These are phyloP conservation scores for Amphiura filiformis DNA, from an alignment of 35 echinoderm and acorn worm species.

Conservation along the genomic window DNA sequence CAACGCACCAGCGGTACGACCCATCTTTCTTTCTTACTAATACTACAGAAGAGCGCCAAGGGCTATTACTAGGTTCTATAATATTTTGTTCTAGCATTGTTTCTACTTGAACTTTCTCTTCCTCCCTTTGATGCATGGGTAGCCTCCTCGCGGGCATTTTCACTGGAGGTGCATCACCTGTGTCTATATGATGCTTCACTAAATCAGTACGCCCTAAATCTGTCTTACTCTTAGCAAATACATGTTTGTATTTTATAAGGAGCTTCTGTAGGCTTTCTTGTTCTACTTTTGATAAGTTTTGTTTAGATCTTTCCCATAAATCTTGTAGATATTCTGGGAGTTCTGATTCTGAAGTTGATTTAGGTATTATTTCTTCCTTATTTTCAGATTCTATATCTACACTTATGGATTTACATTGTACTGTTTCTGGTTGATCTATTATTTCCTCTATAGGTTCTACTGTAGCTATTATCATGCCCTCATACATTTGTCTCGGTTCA, in stretches of 20 bases:
- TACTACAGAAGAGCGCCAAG: slow-evolving; percentile 55
- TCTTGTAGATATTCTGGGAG: neutral
- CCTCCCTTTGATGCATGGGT: slow-evolving; percentile 50
- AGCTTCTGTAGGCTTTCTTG: neutral
- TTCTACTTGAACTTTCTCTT: slow-evolving; percentile 53
- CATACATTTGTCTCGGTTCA: neutral
- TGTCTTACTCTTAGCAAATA: neutral
- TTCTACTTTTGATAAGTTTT: neutral
- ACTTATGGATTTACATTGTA: neutral
- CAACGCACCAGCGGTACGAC: slow-evolving; percentile 29
- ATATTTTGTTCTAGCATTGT: slow-evolving; percentile 35
- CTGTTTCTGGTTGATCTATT: neutral
- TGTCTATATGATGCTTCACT: slow-evolving; percentile 8
- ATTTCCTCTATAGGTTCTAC: neutral
- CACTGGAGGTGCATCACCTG: slow-evolving; percentile 11
- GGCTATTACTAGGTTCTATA: slow-evolving; percentile 30
- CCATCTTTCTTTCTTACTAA: slow-evolving; percentile 53
- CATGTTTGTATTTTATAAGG: neutral
- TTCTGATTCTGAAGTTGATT: neutral
- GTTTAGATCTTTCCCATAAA: neutral
- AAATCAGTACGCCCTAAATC: slow-evolving; percentile 11
- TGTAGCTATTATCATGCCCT: neutral
- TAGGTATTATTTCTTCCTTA: neutral
- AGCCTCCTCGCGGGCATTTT: slow-evolving; percentile 31
- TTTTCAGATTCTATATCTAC: neutral